phyloP scores from a whole-genome alignment of 2,888 invertebrate genomes.

The Lamproptera curius region DNA sequence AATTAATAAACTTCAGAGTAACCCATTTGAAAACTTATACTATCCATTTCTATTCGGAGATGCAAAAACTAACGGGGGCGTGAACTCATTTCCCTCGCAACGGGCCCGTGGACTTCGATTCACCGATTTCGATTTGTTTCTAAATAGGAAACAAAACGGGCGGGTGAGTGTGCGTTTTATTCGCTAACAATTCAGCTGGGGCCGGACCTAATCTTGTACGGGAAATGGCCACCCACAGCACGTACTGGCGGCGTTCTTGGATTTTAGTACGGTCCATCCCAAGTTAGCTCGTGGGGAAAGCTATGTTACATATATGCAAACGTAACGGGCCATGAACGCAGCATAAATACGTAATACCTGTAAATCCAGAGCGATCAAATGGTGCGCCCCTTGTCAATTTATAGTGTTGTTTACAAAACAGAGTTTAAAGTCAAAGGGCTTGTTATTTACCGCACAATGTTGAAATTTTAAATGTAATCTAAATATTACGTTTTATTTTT shows the following conservation, averaged over 20 bases:
- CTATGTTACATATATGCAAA: conserved; percentile 8
- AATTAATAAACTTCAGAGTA: no score
- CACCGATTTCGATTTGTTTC: conserved; percentile 1
- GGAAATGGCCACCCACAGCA: conserved; percentile 10
- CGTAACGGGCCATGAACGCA: neutral
- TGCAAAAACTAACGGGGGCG: neutral
- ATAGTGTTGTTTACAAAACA: neutral
- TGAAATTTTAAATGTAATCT: no score
- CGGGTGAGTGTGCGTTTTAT: conserved; percentile 12
- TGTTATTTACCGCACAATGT: no score
- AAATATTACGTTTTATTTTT: no score
- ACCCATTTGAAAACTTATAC: no score
- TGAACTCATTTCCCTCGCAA: neutral
- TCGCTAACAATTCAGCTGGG: neutral
- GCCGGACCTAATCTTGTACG: conserved; percentile 10
- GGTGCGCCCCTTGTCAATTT: no score
- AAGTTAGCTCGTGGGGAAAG: conserved; percentile 6
- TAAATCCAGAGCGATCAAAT: neutral
- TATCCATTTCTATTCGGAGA: neutral
- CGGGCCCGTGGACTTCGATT: neutral
- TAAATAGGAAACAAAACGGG: conserved; percentile 7
- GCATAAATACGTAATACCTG: conserved; percentile 4
- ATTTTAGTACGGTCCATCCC: conserved; percentile 16
- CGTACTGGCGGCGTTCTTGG: conserved; percentile 8
- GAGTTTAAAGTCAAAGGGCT: no score